phyloP scores from a whole-genome alignment of 2,113 vertebrate genomes.

The Perca fluviatilis region DNA sequence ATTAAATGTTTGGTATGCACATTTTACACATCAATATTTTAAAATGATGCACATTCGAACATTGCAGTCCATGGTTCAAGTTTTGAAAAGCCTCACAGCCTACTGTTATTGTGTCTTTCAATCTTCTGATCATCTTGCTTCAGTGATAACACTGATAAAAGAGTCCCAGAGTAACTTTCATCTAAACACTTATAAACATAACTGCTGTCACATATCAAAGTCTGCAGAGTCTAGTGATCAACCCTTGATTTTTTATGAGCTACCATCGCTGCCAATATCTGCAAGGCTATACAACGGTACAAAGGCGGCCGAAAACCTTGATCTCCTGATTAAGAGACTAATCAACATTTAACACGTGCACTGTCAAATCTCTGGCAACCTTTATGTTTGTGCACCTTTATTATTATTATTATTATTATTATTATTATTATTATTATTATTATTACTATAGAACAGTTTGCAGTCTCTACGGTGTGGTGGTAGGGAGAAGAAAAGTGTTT shows the following conservation, averaged over 20 bases:
- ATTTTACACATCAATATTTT: background rate
- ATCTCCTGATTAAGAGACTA: constrained; percentile 14
- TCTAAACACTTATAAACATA: constrained; percentile 15
- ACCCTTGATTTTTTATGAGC: constrained; percentile 38
- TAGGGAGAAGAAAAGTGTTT: background rate
- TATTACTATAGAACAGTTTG: background rate
- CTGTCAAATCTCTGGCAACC: background rate
- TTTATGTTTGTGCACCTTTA: background rate
- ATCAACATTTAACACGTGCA: constrained; percentile 1
- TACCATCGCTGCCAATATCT: constrained; percentile 25
- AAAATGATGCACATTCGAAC: background rate
- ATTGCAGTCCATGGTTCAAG: background rate
- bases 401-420: background rate
- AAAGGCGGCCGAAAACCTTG: constrained; percentile 32
- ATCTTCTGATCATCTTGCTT: constrained; percentile 3
- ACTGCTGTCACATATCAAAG: constrained; percentile 35
- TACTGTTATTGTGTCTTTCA: background rate
- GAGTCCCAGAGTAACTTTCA: constrained; percentile 3
- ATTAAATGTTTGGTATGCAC: background rate
- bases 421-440: background rate
- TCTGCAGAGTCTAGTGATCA: constrained; percentile 11
- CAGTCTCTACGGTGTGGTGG: background rate
- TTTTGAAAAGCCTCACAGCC: background rate
- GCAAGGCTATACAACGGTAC: background rate
- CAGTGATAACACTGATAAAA: constrained; percentile 15